A percentile compares a stretch with the other conserved stretches of the same genome.
These are phyloP conservation scores for Geophilus truncorum DNA, from an alignment of 2,888 invertebrate species.

Conservation along the genomic window DNA sequence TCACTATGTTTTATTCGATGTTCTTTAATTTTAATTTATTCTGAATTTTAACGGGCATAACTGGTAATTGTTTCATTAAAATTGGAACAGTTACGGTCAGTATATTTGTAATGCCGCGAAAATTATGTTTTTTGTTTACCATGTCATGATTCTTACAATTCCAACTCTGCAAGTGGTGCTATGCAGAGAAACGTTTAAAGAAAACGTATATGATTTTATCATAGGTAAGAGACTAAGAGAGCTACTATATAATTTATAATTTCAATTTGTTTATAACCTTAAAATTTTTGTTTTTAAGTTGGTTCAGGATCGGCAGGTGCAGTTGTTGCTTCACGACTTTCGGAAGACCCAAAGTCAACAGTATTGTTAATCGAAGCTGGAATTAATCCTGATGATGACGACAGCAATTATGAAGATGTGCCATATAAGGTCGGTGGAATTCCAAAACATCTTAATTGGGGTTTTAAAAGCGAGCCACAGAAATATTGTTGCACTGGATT, in stretches of 20 bases:
- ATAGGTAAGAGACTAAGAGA: neutral
- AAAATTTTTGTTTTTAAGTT: neutral
- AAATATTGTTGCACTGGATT: slow-evolving; percentile 17
- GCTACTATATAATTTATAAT: too few species aligned
- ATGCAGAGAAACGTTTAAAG: neutral
- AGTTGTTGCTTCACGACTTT: neutral
- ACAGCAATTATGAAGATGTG: slow-evolving; percentile 4
- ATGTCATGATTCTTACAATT: too few species aligned
- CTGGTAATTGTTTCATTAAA: too few species aligned
- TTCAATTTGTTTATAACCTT: neutral
- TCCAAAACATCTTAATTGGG: slow-evolving; percentile 26
- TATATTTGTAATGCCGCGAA: too few species aligned
- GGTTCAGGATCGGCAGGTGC: slow-evolving; percentile 27
- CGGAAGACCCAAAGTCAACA: slow-evolving; percentile 20
- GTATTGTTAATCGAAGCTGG: slow-evolving; percentile 47
- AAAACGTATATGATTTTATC: neutral
- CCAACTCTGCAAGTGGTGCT: neutral
- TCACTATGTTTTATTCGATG: too few species aligned
- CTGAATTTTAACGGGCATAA: too few species aligned
- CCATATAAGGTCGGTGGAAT: slow-evolving; percentile 27
- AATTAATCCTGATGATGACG: slow-evolving; percentile 37
- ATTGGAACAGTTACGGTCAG: too few species aligned
- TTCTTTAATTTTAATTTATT: too few species aligned
- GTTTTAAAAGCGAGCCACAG: slow-evolving; percentile 25
- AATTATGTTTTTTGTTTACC: too few species aligned